Percentiles rank a stretch among this genome's conserved stretches.
Conservation (phyloP, 2,113 vertebrate genomes). For the Xiphophorus hellerii region DNA sequence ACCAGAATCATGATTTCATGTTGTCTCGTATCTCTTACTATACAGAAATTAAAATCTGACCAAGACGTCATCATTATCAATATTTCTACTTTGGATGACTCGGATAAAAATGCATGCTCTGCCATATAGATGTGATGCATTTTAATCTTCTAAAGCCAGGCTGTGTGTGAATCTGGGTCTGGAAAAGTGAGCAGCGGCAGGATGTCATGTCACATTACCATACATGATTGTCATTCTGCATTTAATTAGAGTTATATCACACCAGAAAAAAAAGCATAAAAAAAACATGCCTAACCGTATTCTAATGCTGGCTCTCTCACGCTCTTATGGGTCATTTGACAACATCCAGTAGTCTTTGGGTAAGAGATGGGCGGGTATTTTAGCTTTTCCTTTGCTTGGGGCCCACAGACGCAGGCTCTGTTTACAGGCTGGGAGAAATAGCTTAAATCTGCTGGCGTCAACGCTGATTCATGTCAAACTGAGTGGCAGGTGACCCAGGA, state of each 20-base stretch:
- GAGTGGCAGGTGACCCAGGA: conserved; percentile 85
- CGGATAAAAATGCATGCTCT: neutral
- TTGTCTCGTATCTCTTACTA: no score
- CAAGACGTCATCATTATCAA: neutral
- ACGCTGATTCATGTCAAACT: conserved; percentile 77
- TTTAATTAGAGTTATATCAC: conserved; percentile 56
- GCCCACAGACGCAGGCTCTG: conserved; percentile 57
- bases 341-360: conserved; percentile 36
- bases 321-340: conserved; percentile 48
- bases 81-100: neutral
- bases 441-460: conserved; percentile 75
- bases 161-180: conserved; percentile 33
- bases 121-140: conserved; percentile 13
- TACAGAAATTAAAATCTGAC: neutral
- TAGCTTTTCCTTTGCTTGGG: conserved; percentile 47
- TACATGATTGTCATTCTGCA: conserved; percentile 46
- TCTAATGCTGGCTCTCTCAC: conserved; percentile 18
- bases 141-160: neutral
- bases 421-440: conserved; percentile 73
- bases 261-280: neutral
- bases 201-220: conserved; percentile 60
- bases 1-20: no score
- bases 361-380: conserved; percentile 27
- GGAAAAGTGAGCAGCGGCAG: conserved; percentile 42
- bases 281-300: conserved; percentile 30